Base-by-base conservation (phyloP, 2,888 invertebrate species). In the Melinaea menophilus region DNA sequence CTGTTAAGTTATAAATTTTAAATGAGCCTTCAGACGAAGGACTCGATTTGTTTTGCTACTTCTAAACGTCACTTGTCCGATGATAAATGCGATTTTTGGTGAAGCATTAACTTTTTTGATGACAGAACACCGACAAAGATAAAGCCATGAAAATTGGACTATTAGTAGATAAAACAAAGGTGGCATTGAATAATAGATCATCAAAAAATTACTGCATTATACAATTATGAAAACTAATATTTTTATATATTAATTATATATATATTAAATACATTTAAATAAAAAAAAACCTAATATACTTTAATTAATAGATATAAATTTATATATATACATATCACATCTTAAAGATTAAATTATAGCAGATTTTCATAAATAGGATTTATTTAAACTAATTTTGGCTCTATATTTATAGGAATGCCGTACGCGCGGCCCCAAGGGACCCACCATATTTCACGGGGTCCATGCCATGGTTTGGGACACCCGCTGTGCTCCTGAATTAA, bases 401-500 rank as follows among this genome's bases (percentile, higher is more conserved):
- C 65, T 65, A 61, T 66, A 56, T 59, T 59, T 61, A 60, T 63
- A 65, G 80, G 87, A 83, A 88, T 88, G 81, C 80, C 68, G 85
- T 80, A 77, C 80, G 84, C 77, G 88, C 88, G 81, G 85, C 84
- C 84, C 89, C 88, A 77, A 89, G 90, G 82, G 79, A 80, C 80
- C 78, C 80, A 84, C 90, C 88, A 90, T 90, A 90, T 90, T 90
- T 90, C 89, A 90, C 89, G 83, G 78, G 79, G 77, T 79, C 81
- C 75, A 75, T 72, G 82, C 82, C 75, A 86, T 84, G 85, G 84
- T 86, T 86, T 76, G 88, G 89, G 90, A 90, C 93, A 91, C 93
- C 93, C 92, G 93, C 93, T 93, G 93, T 91, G 93, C 93, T 93
- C 92, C 93, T 93, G 93, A 93, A 93, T 93, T 93, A 93, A 93